phyloP scores from a whole-genome alignment of 2,888 invertebrate genomes.

The Eristalis pertinax region DNA sequence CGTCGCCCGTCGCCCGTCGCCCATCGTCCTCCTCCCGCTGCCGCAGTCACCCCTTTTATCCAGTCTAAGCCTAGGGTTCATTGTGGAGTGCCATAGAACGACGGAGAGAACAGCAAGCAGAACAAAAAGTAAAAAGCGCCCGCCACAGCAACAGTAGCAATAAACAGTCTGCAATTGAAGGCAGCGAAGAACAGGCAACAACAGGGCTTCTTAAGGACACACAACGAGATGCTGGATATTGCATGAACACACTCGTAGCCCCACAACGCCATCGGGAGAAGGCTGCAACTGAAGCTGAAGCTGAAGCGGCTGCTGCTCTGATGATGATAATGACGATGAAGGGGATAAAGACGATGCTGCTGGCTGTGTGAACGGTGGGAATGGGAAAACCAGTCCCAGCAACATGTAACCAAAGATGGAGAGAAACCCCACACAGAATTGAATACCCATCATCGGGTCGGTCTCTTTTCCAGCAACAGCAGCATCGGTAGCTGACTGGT shows the following conservation, averaged over 20 bases:
- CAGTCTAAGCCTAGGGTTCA: slow-evolving; percentile 30
- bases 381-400: slow-evolving; percentile 56
- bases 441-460: slow-evolving; percentile 54
- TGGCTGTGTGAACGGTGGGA: slow-evolving; percentile 12
- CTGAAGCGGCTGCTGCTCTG: background rate
- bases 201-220: slow-evolving; percentile 65
- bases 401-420: slow-evolving; percentile 64
- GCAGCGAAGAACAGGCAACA: slow-evolving; percentile 34
- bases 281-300: background rate
- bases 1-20: background rate
- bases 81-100: slow-evolving; percentile 37
- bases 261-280: background rate
- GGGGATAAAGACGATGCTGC: slow-evolving; percentile 15
- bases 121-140: slow-evolving; percentile 24
- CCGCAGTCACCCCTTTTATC: background rate
- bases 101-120: background rate
- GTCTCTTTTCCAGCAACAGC: slow-evolving; percentile 52
- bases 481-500: slow-evolving; percentile 7
- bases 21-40: background rate
- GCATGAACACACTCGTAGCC: background rate
- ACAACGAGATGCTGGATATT: slow-evolving; percentile 28
- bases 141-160: slow-evolving; percentile 65
- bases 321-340: slow-evolving; percentile 1
- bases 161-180: slow-evolving; percentile 59
- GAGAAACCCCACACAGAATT: slow-evolving; percentile 46